Conservation (phyloP, 2,888 invertebrate species). For the Drosophila aldrichi region DNA sequence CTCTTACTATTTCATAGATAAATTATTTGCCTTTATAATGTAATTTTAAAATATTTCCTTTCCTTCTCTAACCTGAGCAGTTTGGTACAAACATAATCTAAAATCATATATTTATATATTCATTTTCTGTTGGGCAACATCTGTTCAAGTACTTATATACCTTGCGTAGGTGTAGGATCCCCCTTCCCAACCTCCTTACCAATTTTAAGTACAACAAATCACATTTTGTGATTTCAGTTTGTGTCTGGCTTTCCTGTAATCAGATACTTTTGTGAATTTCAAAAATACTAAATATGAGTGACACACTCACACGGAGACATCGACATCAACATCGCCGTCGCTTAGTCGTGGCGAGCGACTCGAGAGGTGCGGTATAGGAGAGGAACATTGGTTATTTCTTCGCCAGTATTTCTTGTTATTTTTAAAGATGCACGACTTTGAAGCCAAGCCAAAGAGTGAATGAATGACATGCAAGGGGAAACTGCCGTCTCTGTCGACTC, state of each 20-base stretch:
- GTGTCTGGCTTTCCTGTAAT: constrained; percentile 81
- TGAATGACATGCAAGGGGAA: constrained; percentile 75
- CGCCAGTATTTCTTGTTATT: constrained; percentile 68
- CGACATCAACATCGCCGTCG: constrained; percentile 16
- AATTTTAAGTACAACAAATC: constrained; percentile 55
- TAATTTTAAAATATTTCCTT: background rate
- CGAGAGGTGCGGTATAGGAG: constrained; percentile 12
- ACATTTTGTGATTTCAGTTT: constrained; percentile 80
- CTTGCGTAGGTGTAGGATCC: constrained; percentile 35
- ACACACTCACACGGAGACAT: constrained; percentile 60
- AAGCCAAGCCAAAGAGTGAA: constrained; percentile 55
- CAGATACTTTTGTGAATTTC: constrained; percentile 82
- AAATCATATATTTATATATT: constrained; percentile 14
- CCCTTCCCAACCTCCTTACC: constrained; percentile 27
- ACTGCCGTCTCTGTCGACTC: constrained; percentile 51
- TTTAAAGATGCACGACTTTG: constrained; percentile 73
- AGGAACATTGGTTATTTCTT: constrained; percentile 64
- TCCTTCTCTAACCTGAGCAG: background rate
- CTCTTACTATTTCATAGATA: background rate
- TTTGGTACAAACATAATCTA: background rate
- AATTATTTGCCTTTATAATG: too few relatives aligned
- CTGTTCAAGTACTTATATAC: constrained; percentile 42
- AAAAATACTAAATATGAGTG: constrained; percentile 80
- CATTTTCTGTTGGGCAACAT: constrained; percentile 56
- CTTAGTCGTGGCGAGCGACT: background rate